Evolutionary conservation across 2,888 invertebrate species (phyloP).

Genomic region (Drosophila infuscata): DNA sequence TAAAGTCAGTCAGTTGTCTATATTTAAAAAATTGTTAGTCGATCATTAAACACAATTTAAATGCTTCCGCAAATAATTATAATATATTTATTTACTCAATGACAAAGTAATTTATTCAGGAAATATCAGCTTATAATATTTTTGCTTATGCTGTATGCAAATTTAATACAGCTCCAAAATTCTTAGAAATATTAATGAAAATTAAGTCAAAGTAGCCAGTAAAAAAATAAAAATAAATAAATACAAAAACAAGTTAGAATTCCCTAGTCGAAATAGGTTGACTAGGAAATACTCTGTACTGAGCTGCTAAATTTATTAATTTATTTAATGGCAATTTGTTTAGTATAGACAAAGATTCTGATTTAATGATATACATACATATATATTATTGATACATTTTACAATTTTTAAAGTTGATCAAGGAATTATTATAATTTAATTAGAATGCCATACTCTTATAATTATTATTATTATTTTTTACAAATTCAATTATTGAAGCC

Average conservation of each 20-base stretch:
- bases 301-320: not conserved
- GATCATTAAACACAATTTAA: not conserved
- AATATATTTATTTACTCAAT: not conserved
- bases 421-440: too few relatives aligned
- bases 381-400: not conserved
- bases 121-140: not conserved
- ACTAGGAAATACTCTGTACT: not conserved
- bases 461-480: not conserved
- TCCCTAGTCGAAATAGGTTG: not conserved
- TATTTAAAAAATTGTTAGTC: not conserved
- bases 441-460: too few relatives aligned
- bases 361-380: too few relatives aligned
- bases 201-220: not conserved
- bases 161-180: not conserved
- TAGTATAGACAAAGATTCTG: too few relatives aligned
- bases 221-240: not conserved
- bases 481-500: not conserved
- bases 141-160: not conserved
- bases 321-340: not conserved
- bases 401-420: not conserved
- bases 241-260: not conserved
- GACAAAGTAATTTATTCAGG: not conserved
- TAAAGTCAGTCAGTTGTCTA: not conserved
- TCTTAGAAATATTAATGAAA: not conserved
- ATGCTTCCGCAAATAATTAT: not conserved